A percentile compares a stretch with the other conserved stretches of the same genome.
Conservation (phyloP, 2,113 vertebrate genomes). For the Varanus komodoensis region DNA sequence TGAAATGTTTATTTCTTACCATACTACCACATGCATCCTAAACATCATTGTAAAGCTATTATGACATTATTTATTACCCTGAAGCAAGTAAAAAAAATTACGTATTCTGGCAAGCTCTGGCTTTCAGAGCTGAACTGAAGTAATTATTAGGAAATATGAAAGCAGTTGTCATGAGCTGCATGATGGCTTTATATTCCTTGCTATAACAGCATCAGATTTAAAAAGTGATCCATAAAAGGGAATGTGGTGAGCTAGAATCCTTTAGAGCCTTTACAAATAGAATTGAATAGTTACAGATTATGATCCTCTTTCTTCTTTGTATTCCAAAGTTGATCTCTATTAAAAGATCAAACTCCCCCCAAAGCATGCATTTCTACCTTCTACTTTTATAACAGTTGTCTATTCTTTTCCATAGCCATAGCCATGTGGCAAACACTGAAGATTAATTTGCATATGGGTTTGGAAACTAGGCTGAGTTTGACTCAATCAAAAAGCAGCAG, state of each 20-base stretch:
- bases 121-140: conserved; percentile 71
- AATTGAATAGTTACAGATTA: conserved; percentile 54
- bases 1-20: conserved; percentile 13
- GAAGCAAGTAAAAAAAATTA: conserved; percentile 64
- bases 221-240: conserved; percentile 71
- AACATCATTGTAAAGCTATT: conserved; percentile 60
- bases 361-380: conserved; percentile 53
- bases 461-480: conserved; percentile 26
- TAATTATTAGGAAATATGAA: conserved; percentile 78
- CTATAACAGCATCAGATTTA: conserved; percentile 61
- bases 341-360: conserved; percentile 64
- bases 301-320: conserved; percentile 18
- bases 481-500: background rate
- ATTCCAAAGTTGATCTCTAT: conserved; percentile 69
- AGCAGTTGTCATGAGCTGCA: conserved; percentile 70
- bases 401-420: conserved; percentile 54
- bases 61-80: conserved; percentile 67
- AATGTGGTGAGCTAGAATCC: conserved; percentile 60
- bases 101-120: conserved; percentile 64
- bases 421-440: conserved; percentile 65
- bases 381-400: conserved; percentile 66
- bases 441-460: conserved; percentile 59
- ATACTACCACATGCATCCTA: conserved; percentile 39
- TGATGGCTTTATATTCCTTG: conserved; percentile 67
- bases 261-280: conserved; percentile 54